phyloP scores from a whole-genome alignment of 2,797 vertebrate species.

The Psittacula echo region DNA sequence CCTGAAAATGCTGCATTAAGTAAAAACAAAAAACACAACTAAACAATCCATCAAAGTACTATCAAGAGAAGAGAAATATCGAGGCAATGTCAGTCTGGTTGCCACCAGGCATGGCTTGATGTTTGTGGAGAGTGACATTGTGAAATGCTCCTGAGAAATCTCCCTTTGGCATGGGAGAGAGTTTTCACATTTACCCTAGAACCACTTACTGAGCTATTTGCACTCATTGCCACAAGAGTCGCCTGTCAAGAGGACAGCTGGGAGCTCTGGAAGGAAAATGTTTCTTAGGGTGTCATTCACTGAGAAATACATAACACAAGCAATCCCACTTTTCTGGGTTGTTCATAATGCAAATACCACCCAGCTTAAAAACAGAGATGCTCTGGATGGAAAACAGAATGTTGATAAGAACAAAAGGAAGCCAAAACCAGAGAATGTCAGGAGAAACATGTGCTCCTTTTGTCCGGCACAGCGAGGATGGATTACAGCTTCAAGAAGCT shows the following conservation, averaged over 20 bases:
- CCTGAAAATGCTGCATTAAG: constrained; percentile 27
- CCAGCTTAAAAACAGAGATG: neutral
- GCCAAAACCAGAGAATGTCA: neutral
- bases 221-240: constrained; percentile 62
- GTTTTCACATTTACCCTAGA: constrained; percentile 65
- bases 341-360: neutral
- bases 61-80: constrained; percentile 16
- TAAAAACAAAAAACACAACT: neutral
- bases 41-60: constrained; percentile 34
- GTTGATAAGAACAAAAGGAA: neutral
- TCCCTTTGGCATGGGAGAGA: constrained; percentile 35
- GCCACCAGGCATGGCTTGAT: constrained; percentile 53
- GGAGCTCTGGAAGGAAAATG: constrained; percentile 39
- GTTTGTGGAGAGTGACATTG: constrained; percentile 66
- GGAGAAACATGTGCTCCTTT: neutral
- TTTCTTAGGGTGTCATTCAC: constrained; percentile 23
- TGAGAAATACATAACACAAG: neutral
- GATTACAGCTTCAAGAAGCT: neutral
- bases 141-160: constrained; percentile 70
- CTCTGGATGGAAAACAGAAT: neutral
- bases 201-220: constrained; percentile 70
- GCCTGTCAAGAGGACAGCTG: constrained; percentile 67
- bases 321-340: neutral
- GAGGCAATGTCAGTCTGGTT: constrained; percentile 32
- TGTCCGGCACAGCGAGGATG: neutral